Evolutionary conservation across 2,797 vertebrate genomes (phyloP).

Genomic region (Babyrousa celebensis): DNA sequence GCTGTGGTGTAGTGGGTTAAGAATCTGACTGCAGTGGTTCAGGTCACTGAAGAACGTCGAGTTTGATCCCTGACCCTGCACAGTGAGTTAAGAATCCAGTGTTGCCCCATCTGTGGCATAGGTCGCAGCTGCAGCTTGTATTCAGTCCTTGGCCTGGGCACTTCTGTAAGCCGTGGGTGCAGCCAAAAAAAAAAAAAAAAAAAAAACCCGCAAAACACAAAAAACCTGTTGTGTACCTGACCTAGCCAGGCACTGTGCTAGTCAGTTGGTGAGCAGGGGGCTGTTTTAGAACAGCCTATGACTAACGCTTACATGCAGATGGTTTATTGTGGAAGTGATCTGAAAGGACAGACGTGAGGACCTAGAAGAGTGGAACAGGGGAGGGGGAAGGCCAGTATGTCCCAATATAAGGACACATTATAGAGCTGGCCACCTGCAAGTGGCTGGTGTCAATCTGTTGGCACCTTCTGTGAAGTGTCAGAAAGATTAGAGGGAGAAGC

Average conservation of each 20-base stretch:
- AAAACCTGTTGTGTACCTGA: background rate
- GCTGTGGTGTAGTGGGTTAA: no score
- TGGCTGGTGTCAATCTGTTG: background rate
- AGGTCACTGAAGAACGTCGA: no score
- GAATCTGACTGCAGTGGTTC: no score
- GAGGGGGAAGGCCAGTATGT: background rate
- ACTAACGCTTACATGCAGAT: background rate
- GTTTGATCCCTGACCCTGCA: no score
- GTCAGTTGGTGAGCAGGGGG: background rate
- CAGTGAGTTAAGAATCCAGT: no score
- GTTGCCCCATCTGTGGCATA: no score
- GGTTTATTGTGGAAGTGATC: constrained; percentile 16
- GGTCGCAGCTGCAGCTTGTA: no score
- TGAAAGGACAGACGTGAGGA: background rate
- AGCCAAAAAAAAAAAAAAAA: no score
- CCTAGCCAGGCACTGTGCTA: background rate
- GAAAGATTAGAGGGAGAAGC: background rate
- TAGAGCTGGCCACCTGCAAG: background rate
- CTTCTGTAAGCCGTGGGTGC: no score
- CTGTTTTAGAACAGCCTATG: constrained; percentile 29
- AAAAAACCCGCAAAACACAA: no score
- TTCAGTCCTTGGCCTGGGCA: no score
- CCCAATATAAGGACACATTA: background rate
- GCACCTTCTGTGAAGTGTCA: background rate
- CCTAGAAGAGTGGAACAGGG: background rate